Evolutionary conservation across 53 echinoderm and acorn worm species (phyloP).

Genomic region (Hippasteria phrygiana): DNA sequence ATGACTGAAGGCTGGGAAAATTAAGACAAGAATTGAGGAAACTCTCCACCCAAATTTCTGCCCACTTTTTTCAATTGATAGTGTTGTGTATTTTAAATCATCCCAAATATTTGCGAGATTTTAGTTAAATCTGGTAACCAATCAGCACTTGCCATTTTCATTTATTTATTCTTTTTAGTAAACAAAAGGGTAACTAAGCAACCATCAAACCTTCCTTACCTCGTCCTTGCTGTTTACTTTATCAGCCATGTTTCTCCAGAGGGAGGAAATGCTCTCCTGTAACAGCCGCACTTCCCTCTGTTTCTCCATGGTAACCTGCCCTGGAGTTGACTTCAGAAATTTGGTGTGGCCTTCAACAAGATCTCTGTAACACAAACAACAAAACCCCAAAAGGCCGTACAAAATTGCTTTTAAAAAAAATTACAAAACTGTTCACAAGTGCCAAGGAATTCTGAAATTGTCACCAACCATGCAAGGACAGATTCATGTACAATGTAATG

Average conservation of each 20-base stretch:
- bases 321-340: conserved; percentile 51
- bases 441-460: too few relatives aligned
- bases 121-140: too few relatives aligned
- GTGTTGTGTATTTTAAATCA: too few relatives aligned
- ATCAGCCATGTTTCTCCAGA: conserved; percentile 57
- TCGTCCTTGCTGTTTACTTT: conserved; percentile 8
- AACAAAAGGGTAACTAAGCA: background rate
- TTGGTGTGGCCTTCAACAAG: conserved; percentile 60
- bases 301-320: conserved; percentile 49
- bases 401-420: background rate
- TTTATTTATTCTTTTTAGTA: too few relatives aligned
- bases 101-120: too few relatives aligned
- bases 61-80: too few relatives aligned
- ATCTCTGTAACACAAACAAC: conserved; percentile 41
- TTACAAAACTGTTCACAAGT: background rate
- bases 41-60: too few relatives aligned
- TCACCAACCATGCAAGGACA: too few relatives aligned
- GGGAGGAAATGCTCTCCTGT: conserved; percentile 15
- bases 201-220: conserved; percentile 3
- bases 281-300: conserved; percentile 69
- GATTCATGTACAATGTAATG: too few relatives aligned
- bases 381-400: too few relatives aligned
- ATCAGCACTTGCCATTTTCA: too few relatives aligned
- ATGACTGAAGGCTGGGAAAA: background rate
- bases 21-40: background rate